These are phyloP conservation scores for Turritopsis rubra DNA, from an alignment of 30 jellyfish, hydroid and myxozoan species.

Conservation along the genomic window DNA sequence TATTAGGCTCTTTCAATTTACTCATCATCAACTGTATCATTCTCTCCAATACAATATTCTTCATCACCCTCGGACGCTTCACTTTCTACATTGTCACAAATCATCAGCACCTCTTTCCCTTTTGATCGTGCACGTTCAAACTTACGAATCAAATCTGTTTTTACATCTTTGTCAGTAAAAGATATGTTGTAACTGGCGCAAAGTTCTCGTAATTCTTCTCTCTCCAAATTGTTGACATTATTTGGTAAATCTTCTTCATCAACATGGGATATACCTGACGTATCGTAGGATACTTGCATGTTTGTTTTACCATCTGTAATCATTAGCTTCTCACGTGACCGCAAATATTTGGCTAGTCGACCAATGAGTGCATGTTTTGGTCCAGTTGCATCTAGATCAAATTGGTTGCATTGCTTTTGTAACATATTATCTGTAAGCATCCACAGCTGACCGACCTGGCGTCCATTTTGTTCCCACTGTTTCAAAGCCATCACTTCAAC, in stretches of 20 bases:
- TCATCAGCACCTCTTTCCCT: slow-evolving; percentile 26
- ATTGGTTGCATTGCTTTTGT: slow-evolving; percentile 17
- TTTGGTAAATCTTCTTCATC: slow-evolving; percentile 34
- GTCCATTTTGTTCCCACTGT: slow-evolving; percentile 50
- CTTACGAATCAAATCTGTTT: slow-evolving; percentile 23
- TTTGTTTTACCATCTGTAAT: slow-evolving; percentile 29
- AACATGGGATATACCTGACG: slow-evolving; percentile 14
- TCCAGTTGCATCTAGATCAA: slow-evolving; percentile 6
- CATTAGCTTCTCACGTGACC: slow-evolving; percentile 26
- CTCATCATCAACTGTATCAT: too few relatives aligned
- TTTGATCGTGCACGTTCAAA: slow-evolving; percentile 29
- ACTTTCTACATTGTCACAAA: slow-evolving; percentile 14
- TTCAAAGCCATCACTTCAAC: slow-evolving; percentile 33
- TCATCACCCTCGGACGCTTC: not conserved
- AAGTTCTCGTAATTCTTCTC: slow-evolving; percentile 34
- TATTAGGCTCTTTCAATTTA: too few relatives aligned
- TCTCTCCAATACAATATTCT: not conserved
- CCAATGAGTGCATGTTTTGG: slow-evolving; percentile 22
- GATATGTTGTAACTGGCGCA: slow-evolving; percentile 39
- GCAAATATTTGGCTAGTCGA: slow-evolving; percentile 16
- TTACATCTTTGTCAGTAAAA: slow-evolving; percentile 30
- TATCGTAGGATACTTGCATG: slow-evolving; percentile 4
- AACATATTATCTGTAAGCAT: slow-evolving; percentile 37
- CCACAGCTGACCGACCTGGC: slow-evolving; percentile 44
- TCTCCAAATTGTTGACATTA: slow-evolving; percentile 21